Evolutionary conservation across 1,140 invertebrate species (phyloP).

Genomic region (Drosophila biarmipes): DNA sequence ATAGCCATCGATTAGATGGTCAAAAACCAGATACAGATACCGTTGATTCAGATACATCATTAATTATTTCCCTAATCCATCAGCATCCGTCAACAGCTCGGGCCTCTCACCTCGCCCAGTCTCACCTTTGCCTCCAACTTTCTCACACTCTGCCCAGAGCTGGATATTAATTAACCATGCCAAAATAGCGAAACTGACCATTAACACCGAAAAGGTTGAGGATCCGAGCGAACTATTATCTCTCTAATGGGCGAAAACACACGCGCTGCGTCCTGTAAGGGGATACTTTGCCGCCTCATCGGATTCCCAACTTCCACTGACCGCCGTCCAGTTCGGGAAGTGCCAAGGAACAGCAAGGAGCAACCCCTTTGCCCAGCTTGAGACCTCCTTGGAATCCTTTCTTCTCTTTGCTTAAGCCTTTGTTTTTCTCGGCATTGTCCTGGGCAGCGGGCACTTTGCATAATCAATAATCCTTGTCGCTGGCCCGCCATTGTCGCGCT

Average conservation of each 20-base stretch:
- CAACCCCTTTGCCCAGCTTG: slow-evolving; percentile 62
- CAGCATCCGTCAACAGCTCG: slow-evolving; percentile 70
- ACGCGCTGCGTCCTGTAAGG: slow-evolving; percentile 73
- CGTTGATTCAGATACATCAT: slow-evolving; percentile 50
- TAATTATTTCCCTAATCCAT: slow-evolving; percentile 80
- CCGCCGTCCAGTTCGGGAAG: slow-evolving; percentile 48
- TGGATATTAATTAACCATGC: slow-evolving; percentile 81
- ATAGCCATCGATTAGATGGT: slow-evolving; percentile 55
- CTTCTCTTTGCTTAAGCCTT: slow-evolving; percentile 76
- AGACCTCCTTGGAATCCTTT: slow-evolving; percentile 42
- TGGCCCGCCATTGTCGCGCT: slow-evolving; percentile 69
- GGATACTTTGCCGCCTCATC: slow-evolving; percentile 67
- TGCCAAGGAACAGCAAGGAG: slow-evolving; percentile 10
- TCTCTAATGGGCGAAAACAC: slow-evolving; percentile 83
- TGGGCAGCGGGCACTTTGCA: slow-evolving; percentile 75
- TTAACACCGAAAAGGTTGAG: slow-evolving; percentile 50
- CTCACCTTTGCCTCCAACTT: slow-evolving; percentile 61
- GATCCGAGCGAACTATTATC: slow-evolving; percentile 63
- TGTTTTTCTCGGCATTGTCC: slow-evolving; percentile 78
- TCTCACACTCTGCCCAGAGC: slow-evolving; percentile 68
- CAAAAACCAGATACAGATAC: slow-evolving; percentile 36
- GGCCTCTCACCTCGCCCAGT: slow-evolving; percentile 48
- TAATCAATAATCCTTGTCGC: slow-evolving; percentile 84
- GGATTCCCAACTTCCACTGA: slow-evolving; percentile 56
- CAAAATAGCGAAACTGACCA: slow-evolving; percentile 83